A percentile compares a stretch with the other conserved stretches of the same genome.
Evolutionary conservation across 2,888 invertebrate species (phyloP).

Genomic region (Drosophila colorata): DNA sequence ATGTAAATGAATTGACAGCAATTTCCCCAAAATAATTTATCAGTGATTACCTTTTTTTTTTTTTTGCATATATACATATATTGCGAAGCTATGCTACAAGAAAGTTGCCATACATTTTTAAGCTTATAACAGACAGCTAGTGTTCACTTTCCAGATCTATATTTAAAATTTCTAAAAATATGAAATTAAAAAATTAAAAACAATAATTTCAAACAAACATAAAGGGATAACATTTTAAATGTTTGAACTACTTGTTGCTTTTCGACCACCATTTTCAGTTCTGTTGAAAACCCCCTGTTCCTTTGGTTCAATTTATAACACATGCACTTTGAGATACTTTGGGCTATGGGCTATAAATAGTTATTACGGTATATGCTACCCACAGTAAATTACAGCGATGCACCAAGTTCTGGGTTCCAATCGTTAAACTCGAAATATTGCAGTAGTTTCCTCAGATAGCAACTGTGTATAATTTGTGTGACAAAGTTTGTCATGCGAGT

Average conservation of each 20-base stretch:
- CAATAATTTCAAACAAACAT: no score
- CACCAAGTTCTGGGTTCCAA: conserved; percentile 1
- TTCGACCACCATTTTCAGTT: no score
- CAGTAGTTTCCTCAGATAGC: conserved; percentile 16
- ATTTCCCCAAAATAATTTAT: background rate
- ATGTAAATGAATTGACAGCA: conserved; percentile 15
- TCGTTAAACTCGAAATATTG: conserved; percentile 17
- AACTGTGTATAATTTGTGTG: conserved; percentile 58
- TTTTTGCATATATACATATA: no score
- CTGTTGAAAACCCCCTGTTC: background rate
- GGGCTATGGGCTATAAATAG: conserved; percentile 35
- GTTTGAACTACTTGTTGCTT: no score
- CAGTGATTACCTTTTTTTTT: background rate
- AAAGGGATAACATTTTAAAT: no score
- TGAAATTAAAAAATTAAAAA: no score
- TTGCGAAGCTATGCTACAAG: no score
- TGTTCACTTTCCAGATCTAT: no score
- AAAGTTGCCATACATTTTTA: no score
- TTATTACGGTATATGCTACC: conserved; percentile 25
- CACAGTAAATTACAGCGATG: conserved; percentile 4
- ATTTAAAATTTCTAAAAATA: no score
- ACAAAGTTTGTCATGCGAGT: conserved; percentile 64
- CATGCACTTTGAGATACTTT: conserved; percentile 1
- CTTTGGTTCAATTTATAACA: background rate
- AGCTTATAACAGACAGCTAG: no score